Percentiles rank a stretch among this genome's conserved stretches.
These are phyloP conservation scores for Anhinga anhinga DNA, from an alignment of 2,113 vertebrate genomes.

Conservation along the genomic window DNA sequence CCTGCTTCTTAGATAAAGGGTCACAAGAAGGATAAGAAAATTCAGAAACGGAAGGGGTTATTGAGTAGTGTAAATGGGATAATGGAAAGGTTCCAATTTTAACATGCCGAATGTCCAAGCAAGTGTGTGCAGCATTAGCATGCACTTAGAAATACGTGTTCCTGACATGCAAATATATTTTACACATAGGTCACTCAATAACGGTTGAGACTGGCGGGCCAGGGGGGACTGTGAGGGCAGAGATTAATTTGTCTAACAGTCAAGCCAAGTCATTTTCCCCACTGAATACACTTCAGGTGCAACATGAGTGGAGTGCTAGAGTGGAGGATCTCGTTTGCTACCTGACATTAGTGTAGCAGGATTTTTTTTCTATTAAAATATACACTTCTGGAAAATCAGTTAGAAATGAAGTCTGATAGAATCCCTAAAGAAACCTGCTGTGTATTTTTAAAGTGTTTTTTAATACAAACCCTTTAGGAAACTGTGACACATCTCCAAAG, in stretches of 20 bases:
- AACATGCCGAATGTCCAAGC: background rate
- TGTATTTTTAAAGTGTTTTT: conserved; percentile 1
- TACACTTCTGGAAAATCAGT: background rate
- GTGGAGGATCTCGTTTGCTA: background rate
- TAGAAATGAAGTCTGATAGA: background rate
- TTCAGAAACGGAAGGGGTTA: background rate
- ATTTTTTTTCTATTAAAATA: background rate
- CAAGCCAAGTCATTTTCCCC: background rate
- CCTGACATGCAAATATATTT: background rate
- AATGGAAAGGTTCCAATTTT: background rate
- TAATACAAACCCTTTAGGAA: background rate
- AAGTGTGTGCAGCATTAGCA: background rate
- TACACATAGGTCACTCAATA: background rate
- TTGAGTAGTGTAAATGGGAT: background rate
- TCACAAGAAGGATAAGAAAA: background rate
- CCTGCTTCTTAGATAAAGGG: background rate
- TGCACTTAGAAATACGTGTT: background rate
- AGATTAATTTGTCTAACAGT: background rate
- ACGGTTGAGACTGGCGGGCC: background rate
- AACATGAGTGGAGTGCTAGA: background rate
- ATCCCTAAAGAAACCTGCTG: background rate
- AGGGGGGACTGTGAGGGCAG: background rate
- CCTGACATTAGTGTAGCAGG: background rate
- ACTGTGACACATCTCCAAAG: background rate
- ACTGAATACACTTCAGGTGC: background rate